Conservation (phyloP, 2,888 invertebrate species). For the Noctua fimbriata region DNA sequence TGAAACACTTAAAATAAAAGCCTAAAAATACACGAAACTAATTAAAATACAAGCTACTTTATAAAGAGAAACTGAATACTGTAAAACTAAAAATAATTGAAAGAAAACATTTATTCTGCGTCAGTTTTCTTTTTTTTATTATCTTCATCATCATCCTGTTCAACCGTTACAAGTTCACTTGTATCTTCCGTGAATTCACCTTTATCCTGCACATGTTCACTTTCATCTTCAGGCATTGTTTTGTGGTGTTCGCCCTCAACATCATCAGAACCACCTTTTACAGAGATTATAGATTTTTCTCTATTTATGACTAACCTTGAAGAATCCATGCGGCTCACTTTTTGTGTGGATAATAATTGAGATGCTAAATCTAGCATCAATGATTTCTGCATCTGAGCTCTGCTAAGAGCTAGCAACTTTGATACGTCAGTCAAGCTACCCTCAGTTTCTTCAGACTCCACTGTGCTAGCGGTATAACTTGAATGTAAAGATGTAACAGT, state of each 20-base stretch:
- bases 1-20: constrained; percentile 8
- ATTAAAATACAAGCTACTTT: constrained; percentile 3
- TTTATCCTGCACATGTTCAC: neutral
- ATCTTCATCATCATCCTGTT: neutral
- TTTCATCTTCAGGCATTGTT: neutral
- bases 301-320: constrained; percentile 20
- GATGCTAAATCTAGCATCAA: constrained; percentile 84
- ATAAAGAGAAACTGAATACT: constrained; percentile 2
- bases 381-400: constrained; percentile 83
- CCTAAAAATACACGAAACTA: neutral
- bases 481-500: constrained; percentile 79
- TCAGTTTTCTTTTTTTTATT: neutral
- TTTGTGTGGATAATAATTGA: constrained; percentile 65
- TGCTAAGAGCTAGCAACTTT: constrained; percentile 79
- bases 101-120: constrained; percentile 1
- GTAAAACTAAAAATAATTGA: constrained; percentile 4
- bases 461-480: constrained; percentile 61
- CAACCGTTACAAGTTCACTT: neutral
- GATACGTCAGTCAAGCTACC: constrained; percentile 76
- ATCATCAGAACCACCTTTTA: too few species aligned
- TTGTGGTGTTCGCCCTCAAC: constrained; percentile 63
- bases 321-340: neutral
- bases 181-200: neutral
- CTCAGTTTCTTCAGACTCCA: constrained; percentile 56
- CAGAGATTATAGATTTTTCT: constrained; percentile 25